A percentile compares a stretch with the other conserved stretches of the same genome.
Evolutionary conservation across 2,113 vertebrate genomes (phyloP).

Genomic region (Pelvicachromis taeniatus): DNA sequence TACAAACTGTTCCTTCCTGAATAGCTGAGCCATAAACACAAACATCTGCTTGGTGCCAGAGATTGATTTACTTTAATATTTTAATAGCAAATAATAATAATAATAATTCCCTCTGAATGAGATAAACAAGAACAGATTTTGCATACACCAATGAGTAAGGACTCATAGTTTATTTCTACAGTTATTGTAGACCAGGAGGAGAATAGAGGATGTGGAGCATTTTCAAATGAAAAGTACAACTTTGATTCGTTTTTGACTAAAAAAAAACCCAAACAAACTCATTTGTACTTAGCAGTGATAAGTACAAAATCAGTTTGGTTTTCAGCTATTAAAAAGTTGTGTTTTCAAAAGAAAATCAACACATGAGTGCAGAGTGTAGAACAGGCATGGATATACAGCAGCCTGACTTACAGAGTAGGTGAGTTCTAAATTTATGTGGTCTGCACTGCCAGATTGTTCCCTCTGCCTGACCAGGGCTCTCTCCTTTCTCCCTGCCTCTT

Average conservation of each 20-base stretch:
- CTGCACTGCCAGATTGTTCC: constrained; percentile 80
- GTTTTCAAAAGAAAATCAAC: not conserved
- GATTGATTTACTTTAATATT: not conserved
- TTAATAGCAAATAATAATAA: not conserved
- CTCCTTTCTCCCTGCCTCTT: constrained; percentile 94
- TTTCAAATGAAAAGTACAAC: not conserved
- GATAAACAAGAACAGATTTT: not conserved
- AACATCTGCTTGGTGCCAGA: not conserved
- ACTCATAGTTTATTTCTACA: not conserved
- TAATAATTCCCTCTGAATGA: not conserved
- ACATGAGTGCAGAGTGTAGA: not conserved
- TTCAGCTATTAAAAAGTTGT: not conserved
- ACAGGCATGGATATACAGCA: not conserved
- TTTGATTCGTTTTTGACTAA: not conserved
- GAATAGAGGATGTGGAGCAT: not conserved
- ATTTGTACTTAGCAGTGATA: not conserved
- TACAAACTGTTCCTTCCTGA: not conserved
- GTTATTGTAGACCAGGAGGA: not conserved
- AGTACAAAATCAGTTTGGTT: not conserved
- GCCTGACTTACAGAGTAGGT: constrained; percentile 88
- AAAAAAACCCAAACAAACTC: not conserved
- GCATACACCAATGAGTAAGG: not conserved
- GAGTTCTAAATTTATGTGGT: constrained; percentile 89
- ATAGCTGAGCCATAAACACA: not conserved
- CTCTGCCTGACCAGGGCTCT: constrained; percentile 84